Conservation (phyloP, 1,140 invertebrate genomes). For the Anagrus nilaparvatae region DNA sequence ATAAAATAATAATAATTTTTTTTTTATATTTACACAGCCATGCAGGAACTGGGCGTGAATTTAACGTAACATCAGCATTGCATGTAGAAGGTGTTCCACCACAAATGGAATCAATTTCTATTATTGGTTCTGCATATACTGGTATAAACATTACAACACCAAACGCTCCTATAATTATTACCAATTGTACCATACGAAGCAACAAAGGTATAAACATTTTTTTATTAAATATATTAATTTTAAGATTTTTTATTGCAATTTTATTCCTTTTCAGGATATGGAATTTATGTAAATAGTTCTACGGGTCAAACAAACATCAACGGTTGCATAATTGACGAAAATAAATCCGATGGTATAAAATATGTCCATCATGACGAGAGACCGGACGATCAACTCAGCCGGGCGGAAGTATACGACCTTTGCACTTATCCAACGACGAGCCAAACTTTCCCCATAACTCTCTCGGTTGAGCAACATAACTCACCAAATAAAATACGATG, state of each 20-base stretch:
- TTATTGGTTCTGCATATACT: conserved; percentile 80
- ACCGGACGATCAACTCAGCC: conserved; percentile 57
- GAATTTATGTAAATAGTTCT: conserved; percentile 80
- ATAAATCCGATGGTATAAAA: conserved; percentile 77
- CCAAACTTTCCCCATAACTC: conserved; percentile 71
- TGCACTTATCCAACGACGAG: conserved; percentile 74
- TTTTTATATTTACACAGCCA: conserved; percentile 47
- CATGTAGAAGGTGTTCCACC: conserved; percentile 82
- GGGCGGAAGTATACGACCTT: conserved; percentile 66
- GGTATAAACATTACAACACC: conserved; percentile 84
- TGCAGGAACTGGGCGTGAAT: conserved; percentile 73
- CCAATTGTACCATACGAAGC: conserved; percentile 68
- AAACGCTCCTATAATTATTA: conserved; percentile 66
- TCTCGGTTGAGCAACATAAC: conserved; percentile 65
- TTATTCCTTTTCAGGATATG: conserved; percentile 56
- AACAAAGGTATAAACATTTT: conserved; percentile 56
- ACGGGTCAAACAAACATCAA: conserved; percentile 63
- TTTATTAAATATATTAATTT: not conserved
- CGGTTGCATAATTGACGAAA: conserved; percentile 62
- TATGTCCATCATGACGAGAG: conserved; percentile 72
- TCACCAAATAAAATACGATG: conserved; percentile 56
- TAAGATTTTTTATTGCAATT: not conserved
- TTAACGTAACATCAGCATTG: conserved; percentile 76
- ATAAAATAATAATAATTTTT: no score
- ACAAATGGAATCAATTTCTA: conserved; percentile 64